Evolutionary conservation across 2,113 vertebrate species (phyloP).

Genomic region (Dinomys branickii): DNA sequence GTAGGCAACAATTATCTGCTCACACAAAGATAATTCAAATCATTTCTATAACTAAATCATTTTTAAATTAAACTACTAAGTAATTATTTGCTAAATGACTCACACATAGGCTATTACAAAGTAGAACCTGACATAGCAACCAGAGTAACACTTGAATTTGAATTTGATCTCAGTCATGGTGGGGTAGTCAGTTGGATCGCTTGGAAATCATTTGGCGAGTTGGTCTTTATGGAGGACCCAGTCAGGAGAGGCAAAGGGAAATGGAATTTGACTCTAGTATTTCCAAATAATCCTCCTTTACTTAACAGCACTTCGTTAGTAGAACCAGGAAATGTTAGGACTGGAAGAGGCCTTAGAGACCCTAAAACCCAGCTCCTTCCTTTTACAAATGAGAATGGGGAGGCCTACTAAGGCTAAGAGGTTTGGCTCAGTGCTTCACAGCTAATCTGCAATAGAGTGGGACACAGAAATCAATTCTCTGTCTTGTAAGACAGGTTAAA

Average conservation of each 20-base stretch:
- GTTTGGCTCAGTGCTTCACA: constrained; percentile 48
- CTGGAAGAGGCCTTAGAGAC: constrained; percentile 66
- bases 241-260: constrained; percentile 31
- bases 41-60: constrained; percentile 7
- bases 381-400: constrained; percentile 47
- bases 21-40: background rate
- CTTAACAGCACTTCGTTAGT: background rate
- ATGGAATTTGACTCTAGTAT: constrained; percentile 51
- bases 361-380: constrained; percentile 56
- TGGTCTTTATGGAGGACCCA: constrained; percentile 3
- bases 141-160: background rate
- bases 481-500: constrained; percentile 30
- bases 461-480: background rate
- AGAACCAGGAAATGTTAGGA: constrained; percentile 61
- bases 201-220: constrained; percentile 53
- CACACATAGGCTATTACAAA: background rate
- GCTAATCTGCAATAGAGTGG: background rate
- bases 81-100: constrained; percentile 4
- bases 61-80: constrained; percentile 12
- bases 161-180: background rate
- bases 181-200: background rate
- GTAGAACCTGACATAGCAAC: background rate
- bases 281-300: constrained; percentile 51
- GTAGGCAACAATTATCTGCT: background rate
- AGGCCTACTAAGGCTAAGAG: constrained; percentile 19